These are phyloP conservation scores for Sebastes kiyomatsui DNA, from an alignment of 2,797 vertebrate genomes.

Conservation along the genomic window DNA sequence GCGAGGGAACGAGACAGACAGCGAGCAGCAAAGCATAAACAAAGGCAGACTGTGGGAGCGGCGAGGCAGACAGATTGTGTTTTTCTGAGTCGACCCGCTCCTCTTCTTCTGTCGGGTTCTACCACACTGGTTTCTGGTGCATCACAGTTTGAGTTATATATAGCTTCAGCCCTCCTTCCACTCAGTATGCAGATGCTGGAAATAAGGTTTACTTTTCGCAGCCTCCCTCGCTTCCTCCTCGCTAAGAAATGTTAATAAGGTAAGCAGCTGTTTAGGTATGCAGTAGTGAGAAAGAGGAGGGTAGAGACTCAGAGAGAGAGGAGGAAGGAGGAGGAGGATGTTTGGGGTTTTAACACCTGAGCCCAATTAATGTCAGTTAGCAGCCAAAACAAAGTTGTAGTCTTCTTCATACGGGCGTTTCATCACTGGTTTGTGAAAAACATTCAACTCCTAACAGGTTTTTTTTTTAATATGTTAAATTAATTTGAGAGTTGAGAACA, in stretches of 20 bases:
- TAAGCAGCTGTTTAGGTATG: slow-evolving; percentile 48
- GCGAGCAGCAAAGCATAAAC: slow-evolving; percentile 25
- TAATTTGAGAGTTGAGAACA: background rate
- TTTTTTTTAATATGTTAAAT: background rate
- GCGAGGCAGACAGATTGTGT: slow-evolving; percentile 28
- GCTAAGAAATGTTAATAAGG: slow-evolving; percentile 65
- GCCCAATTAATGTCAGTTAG: slow-evolving; percentile 58
- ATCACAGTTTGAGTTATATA: slow-evolving; percentile 62
- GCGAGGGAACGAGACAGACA: background rate
- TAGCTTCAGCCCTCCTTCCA: slow-evolving; percentile 42
- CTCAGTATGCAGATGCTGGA: slow-evolving; percentile 28
- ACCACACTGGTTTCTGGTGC: slow-evolving; percentile 41
- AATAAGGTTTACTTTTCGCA: slow-evolving; percentile 2
- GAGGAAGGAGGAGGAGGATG: slow-evolving; percentile 6
- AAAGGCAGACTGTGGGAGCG: background rate
- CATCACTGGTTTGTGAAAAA: background rate
- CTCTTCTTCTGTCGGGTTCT: slow-evolving; percentile 22
- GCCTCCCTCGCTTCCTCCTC: background rate
- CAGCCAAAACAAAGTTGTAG: background rate
- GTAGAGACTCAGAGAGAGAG: background rate
- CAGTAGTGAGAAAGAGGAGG: background rate
- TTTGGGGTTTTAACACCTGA: slow-evolving; percentile 29
- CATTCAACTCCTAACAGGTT: background rate
- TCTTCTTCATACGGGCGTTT: background rate
- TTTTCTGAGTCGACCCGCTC: slow-evolving; percentile 51